phyloP scores from a whole-genome alignment of 2,113 vertebrate species.

The Lates calcarifer region DNA sequence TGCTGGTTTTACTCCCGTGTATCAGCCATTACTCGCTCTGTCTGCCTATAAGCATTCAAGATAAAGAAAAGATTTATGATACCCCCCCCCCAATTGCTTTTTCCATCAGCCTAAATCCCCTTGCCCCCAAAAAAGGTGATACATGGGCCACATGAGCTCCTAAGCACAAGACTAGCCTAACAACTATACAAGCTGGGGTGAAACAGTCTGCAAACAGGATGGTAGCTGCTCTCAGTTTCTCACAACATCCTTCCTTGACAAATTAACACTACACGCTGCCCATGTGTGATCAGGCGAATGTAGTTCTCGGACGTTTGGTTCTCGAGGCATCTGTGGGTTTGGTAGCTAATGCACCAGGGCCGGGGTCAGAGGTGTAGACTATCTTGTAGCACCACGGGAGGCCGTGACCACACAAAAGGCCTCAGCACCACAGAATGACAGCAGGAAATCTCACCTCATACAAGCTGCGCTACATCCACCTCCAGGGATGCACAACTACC shows the following conservation, averaged over 20 bases:
- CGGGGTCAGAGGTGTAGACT: slow-evolving; percentile 66
- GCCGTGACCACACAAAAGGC: slow-evolving; percentile 63
- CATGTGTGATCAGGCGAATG: slow-evolving; percentile 18
- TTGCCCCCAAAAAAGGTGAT: slow-evolving; percentile 45
- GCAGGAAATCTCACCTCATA: slow-evolving; percentile 63
- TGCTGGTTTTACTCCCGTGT: slow-evolving; percentile 77
- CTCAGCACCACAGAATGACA: slow-evolving; percentile 80
- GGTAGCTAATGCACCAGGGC: slow-evolving; percentile 58
- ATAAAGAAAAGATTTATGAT: slow-evolving; percentile 58
- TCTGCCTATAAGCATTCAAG: slow-evolving; percentile 65
- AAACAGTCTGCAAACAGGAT: slow-evolving; percentile 70
- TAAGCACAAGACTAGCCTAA: slow-evolving; percentile 61
- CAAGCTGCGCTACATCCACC: slow-evolving; percentile 45
- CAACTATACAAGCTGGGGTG: slow-evolving; percentile 61
- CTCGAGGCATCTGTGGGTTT: slow-evolving; percentile 60
- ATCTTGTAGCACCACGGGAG: slow-evolving; percentile 79
- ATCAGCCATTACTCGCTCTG: slow-evolving; percentile 67
- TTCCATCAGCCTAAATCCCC: slow-evolving; percentile 66
- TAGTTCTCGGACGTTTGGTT: slow-evolving; percentile 32
- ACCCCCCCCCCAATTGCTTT: slow-evolving; percentile 41
- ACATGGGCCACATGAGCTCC: slow-evolving; percentile 51
- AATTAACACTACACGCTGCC: slow-evolving; percentile 4
- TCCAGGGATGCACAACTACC: slow-evolving; percentile 30
- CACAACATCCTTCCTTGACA: slow-evolving; percentile 22
- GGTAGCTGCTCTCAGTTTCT: slow-evolving; percentile 70